Percentiles rank a stretch among this genome's conserved stretches.
These are phyloP conservation scores for Palythoa caribaeorum DNA, from an alignment of 92 coral and sea anemone species.

Conservation along the genomic window DNA sequence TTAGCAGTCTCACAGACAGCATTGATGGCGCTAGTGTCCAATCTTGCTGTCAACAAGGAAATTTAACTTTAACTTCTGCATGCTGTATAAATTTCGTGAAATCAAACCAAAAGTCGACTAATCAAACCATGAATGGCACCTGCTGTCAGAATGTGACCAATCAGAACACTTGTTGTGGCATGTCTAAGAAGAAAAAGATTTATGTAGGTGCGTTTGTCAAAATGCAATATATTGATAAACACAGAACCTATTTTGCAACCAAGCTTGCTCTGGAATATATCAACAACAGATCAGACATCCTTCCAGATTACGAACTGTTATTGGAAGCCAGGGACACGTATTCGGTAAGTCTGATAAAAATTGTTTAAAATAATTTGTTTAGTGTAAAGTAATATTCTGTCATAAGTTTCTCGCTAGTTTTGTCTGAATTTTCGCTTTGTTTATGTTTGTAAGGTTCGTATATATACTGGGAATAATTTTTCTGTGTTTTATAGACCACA, in stretches of 20 bases:
- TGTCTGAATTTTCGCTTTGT: not conserved
- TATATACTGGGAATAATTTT: no score
- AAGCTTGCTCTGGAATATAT: conserved; percentile 42
- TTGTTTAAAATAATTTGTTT: not conserved
- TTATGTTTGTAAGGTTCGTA: no score
- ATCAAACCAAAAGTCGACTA: not conserved
- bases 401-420: no score
- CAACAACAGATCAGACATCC: conserved; percentile 47
- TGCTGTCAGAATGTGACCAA: conserved; percentile 31
- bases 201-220: conserved; percentile 39
- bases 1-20: not conserved
- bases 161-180: not conserved
- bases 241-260: conserved; percentile 19
- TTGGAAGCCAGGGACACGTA: conserved; percentile 33
- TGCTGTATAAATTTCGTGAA: conserved; percentile 12
- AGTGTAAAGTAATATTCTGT: not conserved
- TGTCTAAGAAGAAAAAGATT: conserved; percentile 11
- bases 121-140: conserved; percentile 10
- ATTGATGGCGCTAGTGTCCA: not conserved
- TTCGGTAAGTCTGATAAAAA: conserved; percentile 1
- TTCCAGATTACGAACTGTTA: conserved; percentile 32
- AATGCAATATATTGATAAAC: conserved; percentile 18
- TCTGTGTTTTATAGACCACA: no score
- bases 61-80: not conserved
- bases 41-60: conserved; percentile 24